Conservation (phyloP, 2,888 invertebrate species). For the Augiades crinisus region DNA sequence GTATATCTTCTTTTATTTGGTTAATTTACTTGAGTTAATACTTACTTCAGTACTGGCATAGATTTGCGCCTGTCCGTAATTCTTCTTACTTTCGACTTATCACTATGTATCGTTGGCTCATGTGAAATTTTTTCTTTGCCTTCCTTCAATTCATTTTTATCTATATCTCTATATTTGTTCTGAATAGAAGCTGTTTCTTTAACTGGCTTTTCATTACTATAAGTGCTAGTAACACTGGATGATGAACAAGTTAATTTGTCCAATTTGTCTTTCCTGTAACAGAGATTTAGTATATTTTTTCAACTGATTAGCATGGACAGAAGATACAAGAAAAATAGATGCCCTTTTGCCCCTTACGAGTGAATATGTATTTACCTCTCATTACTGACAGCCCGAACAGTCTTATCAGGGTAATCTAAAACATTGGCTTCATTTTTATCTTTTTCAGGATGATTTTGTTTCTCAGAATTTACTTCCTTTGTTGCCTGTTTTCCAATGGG, state of each 20-base stretch:
- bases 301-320: background rate
- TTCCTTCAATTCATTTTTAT: constrained; percentile 11
- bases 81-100: constrained; percentile 24
- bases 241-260: background rate
- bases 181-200: background rate
- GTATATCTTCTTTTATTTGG: too few species aligned
- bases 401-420: background rate
- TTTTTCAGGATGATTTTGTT: background rate
- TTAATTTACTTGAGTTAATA: too few species aligned
- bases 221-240: background rate
- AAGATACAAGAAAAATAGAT: too few species aligned
- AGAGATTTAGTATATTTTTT: background rate
- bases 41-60: constrained; percentile 50
- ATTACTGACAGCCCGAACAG: background rate
- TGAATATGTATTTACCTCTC: too few species aligned
- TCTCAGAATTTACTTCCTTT: background rate
- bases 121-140: background rate
- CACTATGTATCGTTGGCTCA: background rate
- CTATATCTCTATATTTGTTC: constrained; percentile 25
- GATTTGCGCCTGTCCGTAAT: constrained; percentile 56
- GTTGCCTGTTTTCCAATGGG: background rate
- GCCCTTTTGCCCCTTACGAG: too few species aligned
- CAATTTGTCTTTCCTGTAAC: background rate
- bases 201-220: constrained; percentile 3
- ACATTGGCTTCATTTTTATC: background rate